phyloP scores from a whole-genome alignment of 2,888 invertebrate genomes.

The Sarcophaga caerulescens region DNA sequence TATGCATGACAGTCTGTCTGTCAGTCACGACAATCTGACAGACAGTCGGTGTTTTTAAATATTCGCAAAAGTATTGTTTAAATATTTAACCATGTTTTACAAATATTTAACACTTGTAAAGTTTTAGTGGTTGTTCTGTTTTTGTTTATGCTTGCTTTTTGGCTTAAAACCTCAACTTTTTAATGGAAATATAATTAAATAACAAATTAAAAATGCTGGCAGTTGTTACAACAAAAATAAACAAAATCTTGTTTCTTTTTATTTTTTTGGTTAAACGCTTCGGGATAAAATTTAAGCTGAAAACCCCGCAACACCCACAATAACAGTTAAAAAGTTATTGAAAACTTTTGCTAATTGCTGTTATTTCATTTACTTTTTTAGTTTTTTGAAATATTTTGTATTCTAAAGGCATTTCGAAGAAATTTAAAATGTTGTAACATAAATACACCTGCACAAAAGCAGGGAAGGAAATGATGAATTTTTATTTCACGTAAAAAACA shows the following conservation, averaged over 20 bases:
- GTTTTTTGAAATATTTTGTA: neutral
- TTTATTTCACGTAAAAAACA: too few species aligned
- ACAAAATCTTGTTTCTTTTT: neutral
- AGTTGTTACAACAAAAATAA: conserved; percentile 21
- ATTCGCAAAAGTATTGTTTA: conserved; percentile 35
- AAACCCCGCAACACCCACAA: neutral
- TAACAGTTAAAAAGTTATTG: conserved; percentile 18
- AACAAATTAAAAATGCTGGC: conserved; percentile 21
- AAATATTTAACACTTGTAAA: conserved; percentile 56
- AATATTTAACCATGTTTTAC: conserved; percentile 57
- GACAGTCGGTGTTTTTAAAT: neutral
- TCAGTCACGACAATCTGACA: neutral
- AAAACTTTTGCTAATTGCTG: conserved; percentile 27
- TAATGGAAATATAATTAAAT: conserved; percentile 45
- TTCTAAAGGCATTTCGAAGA: neutral
- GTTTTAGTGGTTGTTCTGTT: conserved; percentile 48
- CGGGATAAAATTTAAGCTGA: conserved; percentile 2
- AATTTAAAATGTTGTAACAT: conserved; percentile 48
- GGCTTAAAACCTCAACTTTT: conserved; percentile 42
- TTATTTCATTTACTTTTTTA: neutral
- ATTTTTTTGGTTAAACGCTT: conserved; percentile 24
- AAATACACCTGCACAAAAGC: too few species aligned
- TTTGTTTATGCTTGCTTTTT: neutral
- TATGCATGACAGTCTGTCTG: neutral
- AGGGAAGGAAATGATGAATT: too few species aligned